phyloP scores from a whole-genome alignment of 1,140 invertebrate species.

The Heliconius himera region DNA sequence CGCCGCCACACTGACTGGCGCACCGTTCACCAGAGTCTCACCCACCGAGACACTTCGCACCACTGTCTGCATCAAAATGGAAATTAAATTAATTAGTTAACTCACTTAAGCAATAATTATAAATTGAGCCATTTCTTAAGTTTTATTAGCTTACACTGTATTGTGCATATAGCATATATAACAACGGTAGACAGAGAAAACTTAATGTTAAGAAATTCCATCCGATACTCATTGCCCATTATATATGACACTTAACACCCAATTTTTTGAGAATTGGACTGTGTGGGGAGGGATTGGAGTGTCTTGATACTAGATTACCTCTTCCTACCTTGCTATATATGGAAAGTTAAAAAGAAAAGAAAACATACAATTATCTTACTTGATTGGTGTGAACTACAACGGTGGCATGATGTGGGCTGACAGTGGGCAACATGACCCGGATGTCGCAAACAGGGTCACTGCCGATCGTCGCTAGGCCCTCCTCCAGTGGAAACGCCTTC shows the following conservation, averaged over 20 bases:
- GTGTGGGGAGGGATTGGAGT: no score
- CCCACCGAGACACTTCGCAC: constrained; percentile 58
- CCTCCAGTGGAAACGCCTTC: constrained; percentile 54
- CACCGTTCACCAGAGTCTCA: constrained; percentile 62
- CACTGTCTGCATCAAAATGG: constrained; percentile 48
- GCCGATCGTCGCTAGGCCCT: constrained; percentile 62
- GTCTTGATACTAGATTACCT: no score
- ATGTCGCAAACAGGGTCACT: constrained; percentile 63
- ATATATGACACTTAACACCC: no score
- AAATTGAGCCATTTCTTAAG: not conserved
- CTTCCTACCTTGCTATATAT: no score
- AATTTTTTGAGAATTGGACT: no score
- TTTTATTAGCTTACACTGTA: no score
- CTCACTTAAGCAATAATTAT: not conserved
- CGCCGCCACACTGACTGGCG: constrained; percentile 57
- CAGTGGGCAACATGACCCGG: constrained; percentile 55
- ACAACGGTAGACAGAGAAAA: no score
- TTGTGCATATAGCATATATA: no score
- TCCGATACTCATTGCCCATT: no score
- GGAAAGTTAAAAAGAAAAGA: no score
- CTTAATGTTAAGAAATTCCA: no score
- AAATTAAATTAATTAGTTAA: no score
- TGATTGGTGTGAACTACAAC: constrained; percentile 62
- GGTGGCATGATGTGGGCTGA: constrained; percentile 68
- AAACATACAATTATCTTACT: constrained; percentile 41